phyloP scores from a whole-genome alignment of 2,797 vertebrate genomes.

The Chromis chromis region DNA sequence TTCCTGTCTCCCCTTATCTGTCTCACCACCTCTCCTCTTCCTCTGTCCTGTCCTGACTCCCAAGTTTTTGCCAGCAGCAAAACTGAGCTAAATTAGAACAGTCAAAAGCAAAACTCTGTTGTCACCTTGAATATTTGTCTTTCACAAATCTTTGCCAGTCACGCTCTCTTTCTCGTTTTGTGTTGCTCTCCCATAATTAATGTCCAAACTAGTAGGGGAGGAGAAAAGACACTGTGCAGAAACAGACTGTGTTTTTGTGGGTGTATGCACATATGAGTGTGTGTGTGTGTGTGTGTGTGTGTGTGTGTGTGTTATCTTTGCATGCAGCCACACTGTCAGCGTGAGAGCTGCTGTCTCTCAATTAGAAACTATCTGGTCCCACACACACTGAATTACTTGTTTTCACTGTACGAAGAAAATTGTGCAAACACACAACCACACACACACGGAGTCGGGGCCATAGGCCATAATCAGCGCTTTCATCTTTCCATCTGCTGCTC shows the following conservation, averaged over 20 bases:
- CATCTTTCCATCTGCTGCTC: slow-evolving; percentile 68
- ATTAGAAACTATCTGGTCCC: slow-evolving; percentile 54
- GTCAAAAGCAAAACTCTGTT: slow-evolving; percentile 61
- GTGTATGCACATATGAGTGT: slow-evolving; percentile 18
- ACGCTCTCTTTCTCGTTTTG: slow-evolving; percentile 17
- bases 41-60: slow-evolving; percentile 21
- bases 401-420: slow-evolving; percentile 38
- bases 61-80: slow-evolving; percentile 18
- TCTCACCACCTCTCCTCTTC: slow-evolving; percentile 14
- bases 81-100: slow-evolving; percentile 51
- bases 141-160: slow-evolving; percentile 29
- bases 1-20: slow-evolving; percentile 34
- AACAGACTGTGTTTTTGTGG: slow-evolving; percentile 49
- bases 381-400: slow-evolving; percentile 31
- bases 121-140: slow-evolving; percentile 56
- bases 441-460: slow-evolving; percentile 33
- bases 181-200: slow-evolving; percentile 61
- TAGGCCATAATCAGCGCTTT: slow-evolving; percentile 63
- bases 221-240: slow-evolving; percentile 34
- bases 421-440: slow-evolving; percentile 18
- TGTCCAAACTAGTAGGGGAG: slow-evolving; percentile 57
- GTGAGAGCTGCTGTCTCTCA: slow-evolving; percentile 53
- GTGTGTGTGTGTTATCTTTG: slow-evolving; percentile 35
- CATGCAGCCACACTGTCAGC: slow-evolving; percentile 47
- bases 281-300: slow-evolving; percentile 16